phyloP scores from a whole-genome alignment of 2,797 vertebrate genomes.

The Parauchenoglanis ngamensis region DNA sequence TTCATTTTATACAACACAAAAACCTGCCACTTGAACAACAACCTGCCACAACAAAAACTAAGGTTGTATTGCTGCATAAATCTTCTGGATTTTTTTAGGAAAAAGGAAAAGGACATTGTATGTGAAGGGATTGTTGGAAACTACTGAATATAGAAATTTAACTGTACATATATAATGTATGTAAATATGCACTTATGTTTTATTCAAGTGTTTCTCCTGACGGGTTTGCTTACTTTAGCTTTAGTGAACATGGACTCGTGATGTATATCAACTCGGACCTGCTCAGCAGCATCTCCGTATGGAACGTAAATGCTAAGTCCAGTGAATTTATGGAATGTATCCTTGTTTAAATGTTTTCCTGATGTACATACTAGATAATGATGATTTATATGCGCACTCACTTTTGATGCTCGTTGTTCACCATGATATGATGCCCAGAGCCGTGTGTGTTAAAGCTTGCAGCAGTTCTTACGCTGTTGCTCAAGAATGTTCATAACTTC shows the following conservation, averaged over 20 bases:
- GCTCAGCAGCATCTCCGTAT: neutral
- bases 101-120: neutral
- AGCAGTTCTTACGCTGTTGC: conserved; percentile 53
- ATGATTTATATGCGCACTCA: neutral
- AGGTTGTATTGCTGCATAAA: neutral
- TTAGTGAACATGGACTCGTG: neutral
- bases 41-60: too few relatives aligned
- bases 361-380: neutral
- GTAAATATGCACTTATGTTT: neutral
- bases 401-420: neutral
- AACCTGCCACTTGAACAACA: too few relatives aligned
- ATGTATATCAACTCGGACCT: neutral
- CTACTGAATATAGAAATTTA: neutral
- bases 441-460: conserved; percentile 6
- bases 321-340: neutral
- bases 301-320: neutral
- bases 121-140: neutral
- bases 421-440: neutral
- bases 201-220: neutral
- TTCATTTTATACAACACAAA: too few relatives aligned
- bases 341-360: neutral
- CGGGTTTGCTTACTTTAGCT: neutral
- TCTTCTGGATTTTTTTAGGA: too few relatives aligned
- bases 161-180: neutral
- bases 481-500: conserved; percentile 74